A percentile compares a stretch with the other conserved stretches of the same genome.
Evolutionary conservation across 2,113 vertebrate genomes (phyloP).

Genomic region (Eidolon helvum): DNA sequence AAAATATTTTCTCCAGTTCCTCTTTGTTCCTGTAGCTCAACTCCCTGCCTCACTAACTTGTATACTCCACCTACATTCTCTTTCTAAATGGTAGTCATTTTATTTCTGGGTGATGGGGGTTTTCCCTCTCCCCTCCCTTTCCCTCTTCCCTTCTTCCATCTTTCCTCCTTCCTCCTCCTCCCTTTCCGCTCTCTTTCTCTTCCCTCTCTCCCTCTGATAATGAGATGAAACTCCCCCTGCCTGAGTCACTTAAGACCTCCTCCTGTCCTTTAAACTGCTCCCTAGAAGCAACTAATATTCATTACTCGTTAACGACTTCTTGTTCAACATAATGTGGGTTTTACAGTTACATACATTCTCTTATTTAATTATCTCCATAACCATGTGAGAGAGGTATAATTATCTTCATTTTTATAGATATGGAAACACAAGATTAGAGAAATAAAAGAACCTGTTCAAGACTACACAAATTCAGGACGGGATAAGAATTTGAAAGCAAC

Average conservation of each 20-base stretch:
- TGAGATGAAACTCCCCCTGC: background rate
- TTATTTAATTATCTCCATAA: conserved; percentile 41
- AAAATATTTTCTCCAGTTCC: background rate
- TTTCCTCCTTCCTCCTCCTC: too few relatives aligned
- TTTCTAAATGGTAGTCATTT: background rate
- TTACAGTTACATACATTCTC: conserved; percentile 5
- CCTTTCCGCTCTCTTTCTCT: background rate
- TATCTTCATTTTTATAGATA: conserved; percentile 5
- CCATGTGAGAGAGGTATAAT: background rate
- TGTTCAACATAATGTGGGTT: background rate
- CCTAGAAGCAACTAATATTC: conserved; percentile 43
- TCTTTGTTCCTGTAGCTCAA: background rate
- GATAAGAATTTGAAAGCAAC: background rate
- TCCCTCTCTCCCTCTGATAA: background rate
- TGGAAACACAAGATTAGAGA: background rate
- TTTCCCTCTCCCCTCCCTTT: background rate
- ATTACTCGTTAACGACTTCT: conserved; percentile 37
- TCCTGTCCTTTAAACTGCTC: conserved; percentile 31
- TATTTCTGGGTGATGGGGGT: background rate
- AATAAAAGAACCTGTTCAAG: background rate
- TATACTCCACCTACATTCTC: background rate
- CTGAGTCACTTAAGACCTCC: background rate
- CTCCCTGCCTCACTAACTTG: background rate
- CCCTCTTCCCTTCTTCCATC: too few relatives aligned
- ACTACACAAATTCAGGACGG: background rate